A percentile compares a stretch with the other conserved stretches of the same genome.
phyloP scores from a whole-genome alignment of 35 echinoderm and acorn worm genomes.

The Stichopus chloronotus region DNA sequence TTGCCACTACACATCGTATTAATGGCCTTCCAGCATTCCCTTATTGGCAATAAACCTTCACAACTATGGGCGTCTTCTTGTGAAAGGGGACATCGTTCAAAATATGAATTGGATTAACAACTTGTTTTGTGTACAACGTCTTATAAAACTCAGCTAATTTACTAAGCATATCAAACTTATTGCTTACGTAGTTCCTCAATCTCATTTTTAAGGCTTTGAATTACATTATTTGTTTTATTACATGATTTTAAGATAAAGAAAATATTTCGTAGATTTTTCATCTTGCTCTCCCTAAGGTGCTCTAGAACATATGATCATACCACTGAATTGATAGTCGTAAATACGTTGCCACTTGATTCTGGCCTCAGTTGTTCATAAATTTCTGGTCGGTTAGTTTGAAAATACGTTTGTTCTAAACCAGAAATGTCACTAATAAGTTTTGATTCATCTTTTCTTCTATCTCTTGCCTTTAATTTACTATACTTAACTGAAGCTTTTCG shows the following conservation, averaged over 20 bases:
- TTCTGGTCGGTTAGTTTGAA: neutral
- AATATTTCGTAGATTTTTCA: neutral
- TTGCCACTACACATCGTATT: neutral
- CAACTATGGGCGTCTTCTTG: neutral
- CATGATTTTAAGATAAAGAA: too few species aligned
- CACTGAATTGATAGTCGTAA: constrained; percentile 9
- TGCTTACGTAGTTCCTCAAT: neutral
- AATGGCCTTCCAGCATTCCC: neutral
- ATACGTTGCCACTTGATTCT: constrained; percentile 4
- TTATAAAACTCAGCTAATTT: neutral
- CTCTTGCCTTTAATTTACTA: constrained; percentile 9
- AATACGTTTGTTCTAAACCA: neutral
- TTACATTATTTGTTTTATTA: neutral
- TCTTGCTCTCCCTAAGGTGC: neutral
- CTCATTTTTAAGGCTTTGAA: neutral
- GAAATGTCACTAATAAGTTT: neutral
- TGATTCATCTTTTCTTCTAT: constrained; percentile 16
- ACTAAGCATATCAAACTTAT: neutral
- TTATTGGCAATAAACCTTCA: neutral
- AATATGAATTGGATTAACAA: neutral
- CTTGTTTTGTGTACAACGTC: neutral
- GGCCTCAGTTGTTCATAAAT: constrained; percentile 1
- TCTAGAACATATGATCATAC: neutral
- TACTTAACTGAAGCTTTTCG: constrained; percentile 15
- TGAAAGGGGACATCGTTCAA: neutral